These are phyloP conservation scores for Polia nebulosa DNA, from an alignment of 2,888 invertebrate genomes.

Conservation along the genomic window DNA sequence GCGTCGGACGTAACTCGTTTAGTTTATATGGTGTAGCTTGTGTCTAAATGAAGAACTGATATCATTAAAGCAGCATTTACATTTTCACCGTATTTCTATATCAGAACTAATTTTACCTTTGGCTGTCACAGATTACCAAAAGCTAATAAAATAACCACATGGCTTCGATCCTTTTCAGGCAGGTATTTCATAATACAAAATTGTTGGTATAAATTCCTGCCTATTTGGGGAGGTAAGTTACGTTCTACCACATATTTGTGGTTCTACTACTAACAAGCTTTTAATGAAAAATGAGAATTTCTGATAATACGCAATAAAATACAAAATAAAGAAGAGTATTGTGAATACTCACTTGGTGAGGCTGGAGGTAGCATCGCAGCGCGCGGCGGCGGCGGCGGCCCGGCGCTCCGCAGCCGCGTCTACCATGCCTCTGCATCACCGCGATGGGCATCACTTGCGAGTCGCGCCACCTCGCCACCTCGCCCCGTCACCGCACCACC, in stretches of 20 bases:
- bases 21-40: constrained; percentile 45
- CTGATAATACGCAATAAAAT: not conserved
- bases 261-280: not conserved
- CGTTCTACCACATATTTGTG: too few species aligned
- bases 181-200: not conserved
- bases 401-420: constrained; percentile 90
- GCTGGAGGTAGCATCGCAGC: constrained; percentile 83
- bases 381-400: constrained; percentile 86
- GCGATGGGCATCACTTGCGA: constrained; percentile 88
- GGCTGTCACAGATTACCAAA: too few species aligned
- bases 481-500: constrained; percentile 76
- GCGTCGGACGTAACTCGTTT: constrained; percentile 50
- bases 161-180: not conserved
- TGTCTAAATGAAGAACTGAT: constrained; percentile 40
- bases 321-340: constrained; percentile 6
- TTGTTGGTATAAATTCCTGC: not conserved
- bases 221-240: not conserved
- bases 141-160: too few species aligned
- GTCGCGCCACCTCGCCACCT: constrained; percentile 74
- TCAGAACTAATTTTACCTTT: too few species aligned
- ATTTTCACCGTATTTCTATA: constrained; percentile 12
- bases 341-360: constrained; percentile 85
- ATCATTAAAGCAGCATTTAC: constrained; percentile 21
- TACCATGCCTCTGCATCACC: constrained; percentile 91
- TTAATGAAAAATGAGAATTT: not conserved